phyloP scores from a whole-genome alignment of 2,888 invertebrate genomes.

The Bombyx huttoni region DNA sequence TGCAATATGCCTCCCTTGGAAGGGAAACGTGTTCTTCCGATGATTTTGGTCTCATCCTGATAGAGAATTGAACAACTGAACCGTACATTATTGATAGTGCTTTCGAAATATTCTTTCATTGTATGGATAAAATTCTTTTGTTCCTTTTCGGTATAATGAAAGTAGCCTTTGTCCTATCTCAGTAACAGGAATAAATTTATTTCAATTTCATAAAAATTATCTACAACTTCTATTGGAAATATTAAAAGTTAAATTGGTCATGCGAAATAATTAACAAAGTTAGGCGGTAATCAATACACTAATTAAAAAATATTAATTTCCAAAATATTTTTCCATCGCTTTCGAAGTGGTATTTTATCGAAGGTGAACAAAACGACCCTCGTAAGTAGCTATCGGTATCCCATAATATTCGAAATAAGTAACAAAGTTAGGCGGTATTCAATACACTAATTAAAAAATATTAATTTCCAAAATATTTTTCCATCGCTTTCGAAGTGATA shows the following conservation, averaged over 20 bases:
- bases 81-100: slow-evolving; percentile 38
- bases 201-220: too few species aligned
- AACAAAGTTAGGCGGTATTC: not conserved
- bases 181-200: too few species aligned
- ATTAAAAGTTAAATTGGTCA: too few species aligned
- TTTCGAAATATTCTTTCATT: not conserved
- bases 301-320: not conserved
- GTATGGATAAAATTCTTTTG: not conserved
- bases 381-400: not conserved
- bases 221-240: too few species aligned
- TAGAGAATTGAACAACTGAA: slow-evolving; percentile 40
- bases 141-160: not conserved
- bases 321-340: not conserved
- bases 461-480: not conserved
- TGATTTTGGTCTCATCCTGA: slow-evolving; percentile 27
- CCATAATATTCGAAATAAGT: not conserved
- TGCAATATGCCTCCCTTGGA: slow-evolving; percentile 37
- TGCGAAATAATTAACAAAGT: too few species aligned
- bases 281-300: not conserved
- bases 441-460: not conserved
- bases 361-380: not conserved
- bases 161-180: too few species aligned
- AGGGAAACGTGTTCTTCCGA: slow-evolving; percentile 26
- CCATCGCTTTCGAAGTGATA: not conserved
- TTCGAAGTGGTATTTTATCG: not conserved